phyloP scores from a whole-genome alignment of 2,797 vertebrate genomes.

The Sebastolobus alascanus region DNA sequence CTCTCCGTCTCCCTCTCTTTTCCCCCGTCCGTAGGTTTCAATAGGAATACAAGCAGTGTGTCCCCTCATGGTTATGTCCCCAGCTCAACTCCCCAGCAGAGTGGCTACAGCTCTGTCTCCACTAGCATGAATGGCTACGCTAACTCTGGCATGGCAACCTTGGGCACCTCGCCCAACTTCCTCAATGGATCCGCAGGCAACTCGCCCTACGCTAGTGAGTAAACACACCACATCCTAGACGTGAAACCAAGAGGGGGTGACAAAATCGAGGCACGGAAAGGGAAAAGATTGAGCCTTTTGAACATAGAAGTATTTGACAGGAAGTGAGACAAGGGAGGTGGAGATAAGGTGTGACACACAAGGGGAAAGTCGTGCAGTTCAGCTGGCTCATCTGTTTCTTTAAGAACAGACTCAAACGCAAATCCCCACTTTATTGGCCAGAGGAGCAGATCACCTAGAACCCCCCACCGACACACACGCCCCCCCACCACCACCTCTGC shows the following conservation, averaged over 20 bases:
- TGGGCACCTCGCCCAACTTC: conserved; percentile 96
- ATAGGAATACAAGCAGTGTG: conserved; percentile 96
- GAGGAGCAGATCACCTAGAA: conserved; percentile 75
- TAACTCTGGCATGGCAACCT: conserved; percentile 96
- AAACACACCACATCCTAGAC: conserved; percentile 53
- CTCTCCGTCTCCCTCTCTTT: conserved; percentile 51
- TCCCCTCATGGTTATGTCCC: conserved; percentile 97
- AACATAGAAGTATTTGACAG: conserved; percentile 24
- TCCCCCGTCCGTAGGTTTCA: conserved; percentile 89
- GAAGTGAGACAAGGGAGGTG: conserved; percentile 13
- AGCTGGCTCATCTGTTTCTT: conserved; percentile 83
- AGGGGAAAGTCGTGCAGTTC: conserved; percentile 67
- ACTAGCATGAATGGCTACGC: conserved; percentile 98
- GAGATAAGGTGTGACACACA: conserved; percentile 40
- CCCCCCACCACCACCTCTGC: conserved; percentile 80
- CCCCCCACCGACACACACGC: conserved; percentile 84
- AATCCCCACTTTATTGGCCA: conserved; percentile 81
- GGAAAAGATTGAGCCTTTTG: conserved; percentile 26
- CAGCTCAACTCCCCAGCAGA: conserved; percentile 97
- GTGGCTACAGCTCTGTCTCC: conserved; percentile 96
- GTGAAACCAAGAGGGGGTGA: not conserved
- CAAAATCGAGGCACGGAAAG: not conserved
- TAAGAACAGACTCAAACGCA: conserved; percentile 83
- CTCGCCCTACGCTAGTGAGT: conserved; percentile 98
- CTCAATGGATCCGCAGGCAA: conserved; percentile 98